Evolutionary conservation across 2,888 invertebrate species (phyloP).

Genomic region (Merodon equestris): DNA sequence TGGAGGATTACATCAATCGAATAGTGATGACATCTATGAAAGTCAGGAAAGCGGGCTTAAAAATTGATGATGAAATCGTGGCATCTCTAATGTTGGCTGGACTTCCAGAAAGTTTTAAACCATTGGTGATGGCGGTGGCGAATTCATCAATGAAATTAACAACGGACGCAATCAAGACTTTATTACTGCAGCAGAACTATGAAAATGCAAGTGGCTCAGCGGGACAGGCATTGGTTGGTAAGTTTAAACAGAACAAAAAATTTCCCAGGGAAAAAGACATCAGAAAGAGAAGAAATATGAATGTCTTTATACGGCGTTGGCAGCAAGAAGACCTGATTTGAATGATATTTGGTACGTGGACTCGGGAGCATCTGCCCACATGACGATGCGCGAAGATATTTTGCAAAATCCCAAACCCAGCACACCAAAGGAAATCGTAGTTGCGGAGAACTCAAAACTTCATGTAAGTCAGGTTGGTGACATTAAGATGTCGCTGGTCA

Average conservation of each 20-base stretch:
- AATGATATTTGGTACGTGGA: constrained; percentile 34
- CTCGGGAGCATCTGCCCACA: constrained; percentile 46
- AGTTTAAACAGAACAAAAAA: constrained; percentile 4
- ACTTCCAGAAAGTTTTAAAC: constrained; percentile 29
- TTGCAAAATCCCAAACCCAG: constrained; percentile 3
- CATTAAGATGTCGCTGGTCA: constrained; percentile 15
- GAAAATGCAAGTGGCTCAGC: background rate
- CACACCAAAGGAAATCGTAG: constrained; percentile 18
- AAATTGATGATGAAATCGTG: too few relatives aligned
- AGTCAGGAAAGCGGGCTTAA: too few relatives aligned
- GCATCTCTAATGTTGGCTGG: constrained; percentile 27
- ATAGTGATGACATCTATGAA: constrained; percentile 65
- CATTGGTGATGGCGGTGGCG: constrained; percentile 34
- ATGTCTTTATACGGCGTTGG: constrained; percentile 29
- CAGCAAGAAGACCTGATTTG: constrained; percentile 15
- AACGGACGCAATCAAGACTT: constrained; percentile 24
- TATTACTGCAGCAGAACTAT: constrained; percentile 8
- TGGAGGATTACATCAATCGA: constrained; percentile 64
- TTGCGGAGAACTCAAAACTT: constrained; percentile 34
- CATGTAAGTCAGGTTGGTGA: constrained; percentile 29
- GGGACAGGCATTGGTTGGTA: constrained; percentile 15
- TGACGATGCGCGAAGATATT: constrained; percentile 17
- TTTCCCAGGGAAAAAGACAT: constrained; percentile 1
- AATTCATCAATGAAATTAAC: constrained; percentile 19
- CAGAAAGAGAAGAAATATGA: constrained; percentile 16